Percentiles rank a stretch among this genome's conserved stretches.
Conservation (phyloP, 2,888 invertebrate genomes). For the Meliscaeva auricollis region DNA sequence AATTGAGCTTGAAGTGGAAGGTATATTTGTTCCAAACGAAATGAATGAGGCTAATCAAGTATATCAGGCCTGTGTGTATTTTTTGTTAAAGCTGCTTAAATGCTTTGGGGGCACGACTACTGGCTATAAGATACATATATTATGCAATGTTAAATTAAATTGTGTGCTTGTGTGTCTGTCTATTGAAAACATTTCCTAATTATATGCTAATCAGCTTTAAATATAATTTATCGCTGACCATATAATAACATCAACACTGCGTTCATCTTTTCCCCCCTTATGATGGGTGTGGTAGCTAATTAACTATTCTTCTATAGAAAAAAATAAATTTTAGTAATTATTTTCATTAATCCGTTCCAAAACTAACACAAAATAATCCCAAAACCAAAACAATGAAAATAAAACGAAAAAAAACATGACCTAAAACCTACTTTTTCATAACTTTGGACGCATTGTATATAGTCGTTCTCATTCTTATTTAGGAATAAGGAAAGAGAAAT, state of each 20-base stretch:
- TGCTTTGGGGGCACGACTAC: slow-evolving; percentile 31
- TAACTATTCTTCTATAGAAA: slow-evolving; percentile 12
- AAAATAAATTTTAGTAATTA: background rate
- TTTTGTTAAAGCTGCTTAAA: slow-evolving; percentile 3
- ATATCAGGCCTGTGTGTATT: slow-evolving; percentile 12
- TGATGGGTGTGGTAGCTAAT: slow-evolving; percentile 60
- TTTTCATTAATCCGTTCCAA: background rate
- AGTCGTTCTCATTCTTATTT: background rate
- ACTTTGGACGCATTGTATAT: slow-evolving; percentile 16
- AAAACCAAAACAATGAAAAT: background rate
- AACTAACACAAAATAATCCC: background rate
- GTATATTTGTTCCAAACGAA: slow-evolving; percentile 19
- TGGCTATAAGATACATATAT: background rate
- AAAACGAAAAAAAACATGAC: slow-evolving; percentile 37
- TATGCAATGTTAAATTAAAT: slow-evolving; percentile 42
- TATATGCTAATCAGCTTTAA: slow-evolving; percentile 65
- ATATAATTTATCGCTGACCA: slow-evolving; percentile 27
- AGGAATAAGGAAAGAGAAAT: slow-evolving; percentile 13
- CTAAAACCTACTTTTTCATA: slow-evolving; percentile 53
- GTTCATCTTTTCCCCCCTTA: slow-evolving; percentile 14
- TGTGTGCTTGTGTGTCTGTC: slow-evolving; percentile 10
- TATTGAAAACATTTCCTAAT: slow-evolving; percentile 43
- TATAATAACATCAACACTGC: slow-evolving; percentile 7
- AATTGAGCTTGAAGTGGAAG: slow-evolving; percentile 34
- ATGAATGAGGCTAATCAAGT: slow-evolving; percentile 22